Evolutionary conservation across 2,797 vertebrate genomes (phyloP).

Genomic region (Heliangelus exortis): DNA sequence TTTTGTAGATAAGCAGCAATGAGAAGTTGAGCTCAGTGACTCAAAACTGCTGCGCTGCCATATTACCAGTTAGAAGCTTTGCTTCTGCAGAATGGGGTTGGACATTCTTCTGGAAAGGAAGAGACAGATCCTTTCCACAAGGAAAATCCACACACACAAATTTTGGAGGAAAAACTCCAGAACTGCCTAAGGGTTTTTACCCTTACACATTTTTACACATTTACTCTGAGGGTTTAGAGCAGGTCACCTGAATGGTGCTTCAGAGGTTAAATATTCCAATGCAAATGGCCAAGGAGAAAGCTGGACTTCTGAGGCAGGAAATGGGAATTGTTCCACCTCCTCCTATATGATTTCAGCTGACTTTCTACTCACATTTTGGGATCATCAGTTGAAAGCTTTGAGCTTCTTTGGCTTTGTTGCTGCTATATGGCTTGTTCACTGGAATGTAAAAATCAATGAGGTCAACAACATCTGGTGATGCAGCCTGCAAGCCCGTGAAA

Average conservation of each 20-base stretch:
- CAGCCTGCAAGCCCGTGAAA: not conserved
- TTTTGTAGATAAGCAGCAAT: not conserved
- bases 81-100: not conserved
- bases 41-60: not conserved
- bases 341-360: not conserved
- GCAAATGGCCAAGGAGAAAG: not conserved
- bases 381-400: not conserved
- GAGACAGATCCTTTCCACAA: not conserved
- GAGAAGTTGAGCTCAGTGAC: not conserved
- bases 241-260: not conserved
- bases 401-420: not conserved
- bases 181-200: too few species aligned
- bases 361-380: not conserved
- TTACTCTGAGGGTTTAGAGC: not conserved
- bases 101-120: not conserved
- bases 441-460: not conserved
- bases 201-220: not conserved
- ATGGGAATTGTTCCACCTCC: not conserved
- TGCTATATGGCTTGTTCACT: not conserved
- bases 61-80: not conserved
- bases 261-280: not conserved
- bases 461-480: not conserved
- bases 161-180: not conserved
- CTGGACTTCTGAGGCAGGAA: slow-evolving; percentile 11
- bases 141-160: not conserved